Conservation (phyloP, 2,113 vertebrate genomes). For the Ceyx melanurus region DNA sequence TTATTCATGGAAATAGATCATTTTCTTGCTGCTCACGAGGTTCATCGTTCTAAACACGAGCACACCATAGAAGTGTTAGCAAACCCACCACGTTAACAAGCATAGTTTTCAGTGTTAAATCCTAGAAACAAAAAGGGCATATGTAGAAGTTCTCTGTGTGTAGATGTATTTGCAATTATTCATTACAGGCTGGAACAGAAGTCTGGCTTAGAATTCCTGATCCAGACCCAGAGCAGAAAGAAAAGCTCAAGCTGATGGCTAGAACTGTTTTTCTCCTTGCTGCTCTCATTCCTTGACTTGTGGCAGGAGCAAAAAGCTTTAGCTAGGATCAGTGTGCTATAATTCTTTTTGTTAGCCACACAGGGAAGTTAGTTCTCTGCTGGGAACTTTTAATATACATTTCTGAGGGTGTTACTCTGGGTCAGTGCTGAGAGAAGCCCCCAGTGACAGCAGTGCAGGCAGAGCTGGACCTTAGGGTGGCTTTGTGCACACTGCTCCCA, state of each 20-base stretch:
- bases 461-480: accelerated
- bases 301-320: not conserved
- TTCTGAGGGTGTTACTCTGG: not conserved
- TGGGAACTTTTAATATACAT: not conserved
- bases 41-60: not conserved
- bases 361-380: not conserved
- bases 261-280: not conserved
- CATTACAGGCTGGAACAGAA: slow-evolving; percentile 21
- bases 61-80: not conserved
- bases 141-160: slow-evolving; percentile 1
- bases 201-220: slow-evolving; percentile 21
- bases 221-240: not conserved
- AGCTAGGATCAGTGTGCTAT: accelerated
- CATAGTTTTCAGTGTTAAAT: slow-evolving; percentile 14
- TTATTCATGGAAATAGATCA: slow-evolving; percentile 13
- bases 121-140: slow-evolving; percentile 5
- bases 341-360: not conserved
- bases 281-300: not conserved
- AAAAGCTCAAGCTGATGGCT: not conserved
- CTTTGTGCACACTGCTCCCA: not conserved
- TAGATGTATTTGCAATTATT: slow-evolving; percentile 55
- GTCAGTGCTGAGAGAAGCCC: not conserved
- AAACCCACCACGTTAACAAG: not conserved
- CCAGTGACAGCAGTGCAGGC: not conserved
- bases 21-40: not conserved